Evolutionary conservation across 2,113 vertebrate species (phyloP).

Genomic region (Dascyllus trimaculatus): DNA sequence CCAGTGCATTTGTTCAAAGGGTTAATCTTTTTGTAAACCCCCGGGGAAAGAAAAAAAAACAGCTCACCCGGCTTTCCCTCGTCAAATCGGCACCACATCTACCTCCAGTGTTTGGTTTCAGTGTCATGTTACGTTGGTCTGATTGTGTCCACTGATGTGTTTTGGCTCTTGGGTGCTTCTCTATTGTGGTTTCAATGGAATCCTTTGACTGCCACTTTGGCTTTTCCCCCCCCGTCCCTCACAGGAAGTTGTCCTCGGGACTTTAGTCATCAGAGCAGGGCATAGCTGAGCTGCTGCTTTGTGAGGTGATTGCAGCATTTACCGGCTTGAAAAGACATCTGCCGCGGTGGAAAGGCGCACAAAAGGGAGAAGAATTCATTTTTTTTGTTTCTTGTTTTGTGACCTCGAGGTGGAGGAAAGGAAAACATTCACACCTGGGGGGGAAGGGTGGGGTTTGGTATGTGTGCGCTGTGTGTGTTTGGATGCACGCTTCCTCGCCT

Average conservation of each 20-base stretch:
- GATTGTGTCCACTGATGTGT: slow-evolving; percentile 66
- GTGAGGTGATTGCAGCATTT: slow-evolving; percentile 60
- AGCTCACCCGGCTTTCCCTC: slow-evolving; percentile 54
- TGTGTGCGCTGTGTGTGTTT: background rate
- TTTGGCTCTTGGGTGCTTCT: slow-evolving; percentile 42
- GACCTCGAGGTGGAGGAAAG: slow-evolving; percentile 21
- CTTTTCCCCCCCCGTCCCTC: slow-evolving; percentile 45
- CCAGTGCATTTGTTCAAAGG: slow-evolving; percentile 49
- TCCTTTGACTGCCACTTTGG: slow-evolving; percentile 59
- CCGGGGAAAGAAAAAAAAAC: slow-evolving; percentile 22
- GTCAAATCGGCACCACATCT: slow-evolving; percentile 41
- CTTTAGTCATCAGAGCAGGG: slow-evolving; percentile 18
- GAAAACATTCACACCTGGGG: slow-evolving; percentile 50
- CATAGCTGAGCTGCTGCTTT: slow-evolving; percentile 50
- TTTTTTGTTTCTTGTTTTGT: slow-evolving; percentile 47
- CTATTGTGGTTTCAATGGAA: slow-evolving; percentile 51
- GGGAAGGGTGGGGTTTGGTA: slow-evolving; percentile 8
- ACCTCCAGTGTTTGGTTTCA: slow-evolving; percentile 45
- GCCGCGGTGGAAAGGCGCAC: slow-evolving; percentile 35
- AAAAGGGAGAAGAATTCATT: slow-evolving; percentile 49
- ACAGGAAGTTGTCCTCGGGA: slow-evolving; percentile 56
- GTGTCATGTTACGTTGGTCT: slow-evolving; percentile 66
- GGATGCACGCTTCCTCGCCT: slow-evolving; percentile 2
- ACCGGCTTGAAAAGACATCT: slow-evolving; percentile 62
- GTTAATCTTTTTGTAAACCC: slow-evolving; percentile 67